These are phyloP conservation scores for Molossus molossus DNA, from an alignment of 2,797 vertebrate species.

Conservation along the genomic window DNA sequence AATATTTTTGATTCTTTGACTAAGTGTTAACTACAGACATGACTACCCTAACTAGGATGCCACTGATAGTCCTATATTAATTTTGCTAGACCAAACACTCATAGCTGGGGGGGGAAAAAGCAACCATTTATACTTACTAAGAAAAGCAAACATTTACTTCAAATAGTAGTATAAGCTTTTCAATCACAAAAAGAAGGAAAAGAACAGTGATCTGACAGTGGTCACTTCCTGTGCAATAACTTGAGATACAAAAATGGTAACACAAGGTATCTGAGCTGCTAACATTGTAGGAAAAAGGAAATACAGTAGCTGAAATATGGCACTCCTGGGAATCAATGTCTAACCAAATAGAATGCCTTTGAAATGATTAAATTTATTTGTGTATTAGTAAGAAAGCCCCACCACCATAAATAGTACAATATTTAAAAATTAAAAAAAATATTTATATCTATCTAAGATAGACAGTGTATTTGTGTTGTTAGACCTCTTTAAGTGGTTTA, in stretches of 20 bases:
- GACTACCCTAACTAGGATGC: conserved; percentile 54
- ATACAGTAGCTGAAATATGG: conserved; percentile 90
- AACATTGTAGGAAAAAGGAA: conserved; percentile 89
- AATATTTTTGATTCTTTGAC: conserved; percentile 39
- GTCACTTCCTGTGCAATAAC: conserved; percentile 91
- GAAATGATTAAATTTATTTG: conserved; percentile 87
- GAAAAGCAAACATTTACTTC: conserved; percentile 92
- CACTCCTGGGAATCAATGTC: conserved; percentile 88
- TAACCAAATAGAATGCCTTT: conserved; percentile 91
- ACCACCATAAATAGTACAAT: conserved; percentile 91
- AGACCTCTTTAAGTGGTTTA: conserved; percentile 87
- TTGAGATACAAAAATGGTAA: conserved; percentile 87
- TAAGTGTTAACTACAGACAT: conserved; percentile 37
- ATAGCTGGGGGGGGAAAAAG: not conserved
- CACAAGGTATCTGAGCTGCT: conserved; percentile 88
- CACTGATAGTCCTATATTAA: conserved; percentile 52
- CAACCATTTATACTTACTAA: conserved; percentile 87
- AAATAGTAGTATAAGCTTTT: conserved; percentile 90
- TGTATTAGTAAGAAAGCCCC: conserved; percentile 91
- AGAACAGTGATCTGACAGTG: conserved; percentile 90
- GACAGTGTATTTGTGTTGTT: conserved; percentile 89
- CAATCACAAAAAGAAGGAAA: conserved; percentile 91
- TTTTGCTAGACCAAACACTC: conserved; percentile 67
- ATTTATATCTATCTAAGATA: conserved; percentile 88
- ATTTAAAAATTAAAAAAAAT: conserved; percentile 91